phyloP scores from a whole-genome alignment of 2,888 invertebrate species.

The Xanthorhoe designata region DNA sequence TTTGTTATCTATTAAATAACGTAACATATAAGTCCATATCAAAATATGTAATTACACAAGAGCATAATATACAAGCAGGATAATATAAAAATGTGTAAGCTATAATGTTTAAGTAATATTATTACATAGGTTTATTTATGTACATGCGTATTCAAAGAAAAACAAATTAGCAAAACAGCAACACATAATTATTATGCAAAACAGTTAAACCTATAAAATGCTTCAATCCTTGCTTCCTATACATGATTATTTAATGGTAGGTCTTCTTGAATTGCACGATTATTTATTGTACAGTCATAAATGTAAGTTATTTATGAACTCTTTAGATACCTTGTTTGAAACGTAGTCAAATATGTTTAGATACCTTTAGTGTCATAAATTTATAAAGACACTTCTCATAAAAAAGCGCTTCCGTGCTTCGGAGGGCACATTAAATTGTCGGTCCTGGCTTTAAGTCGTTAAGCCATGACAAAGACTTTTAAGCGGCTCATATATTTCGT shows the following conservation, averaged over 20 bases:
- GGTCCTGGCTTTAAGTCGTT: background rate
- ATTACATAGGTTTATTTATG: slow-evolving; percentile 10
- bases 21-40: background rate
- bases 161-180: slow-evolving; percentile 40
- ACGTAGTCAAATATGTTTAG: too few relatives aligned
- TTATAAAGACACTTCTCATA: too few relatives aligned
- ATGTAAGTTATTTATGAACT: background rate
- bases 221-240: slow-evolving; percentile 31
- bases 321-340: background rate
- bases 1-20: slow-evolving; percentile 4
- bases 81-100: background rate
- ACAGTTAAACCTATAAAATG: slow-evolving; percentile 27
- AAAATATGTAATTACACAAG: slow-evolving; percentile 6
- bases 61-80: background rate
- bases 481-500: too few relatives aligned
- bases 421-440: too few relatives aligned
- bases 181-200: slow-evolving; percentile 34
- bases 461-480: too few relatives aligned
- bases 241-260: slow-evolving; percentile 4
- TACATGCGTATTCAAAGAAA: slow-evolving; percentile 20
- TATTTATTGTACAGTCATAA: background rate
- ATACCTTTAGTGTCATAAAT: too few relatives aligned
- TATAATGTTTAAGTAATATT: slow-evolving; percentile 5
- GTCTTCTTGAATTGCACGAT: slow-evolving; percentile 5
- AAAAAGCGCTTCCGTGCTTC: too few relatives aligned